A percentile compares a stretch with the other conserved stretches of the same genome.
These are phyloP conservation scores for Anguilla anguilla DNA, from an alignment of 2,797 vertebrate species.

Conservation along the genomic window DNA sequence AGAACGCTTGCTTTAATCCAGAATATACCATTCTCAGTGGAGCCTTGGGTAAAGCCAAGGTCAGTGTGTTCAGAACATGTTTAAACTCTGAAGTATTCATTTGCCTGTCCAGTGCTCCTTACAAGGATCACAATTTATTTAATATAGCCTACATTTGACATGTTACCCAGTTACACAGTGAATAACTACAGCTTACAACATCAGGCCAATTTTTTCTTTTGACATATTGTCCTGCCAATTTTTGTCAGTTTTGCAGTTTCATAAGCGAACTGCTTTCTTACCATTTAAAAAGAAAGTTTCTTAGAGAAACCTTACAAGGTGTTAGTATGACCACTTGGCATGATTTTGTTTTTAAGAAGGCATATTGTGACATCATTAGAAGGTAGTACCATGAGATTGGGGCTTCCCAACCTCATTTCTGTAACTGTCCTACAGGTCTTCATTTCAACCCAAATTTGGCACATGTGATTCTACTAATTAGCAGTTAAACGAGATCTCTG, in stretches of 20 bases:
- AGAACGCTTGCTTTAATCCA: constrained; percentile 14
- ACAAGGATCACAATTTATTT: not conserved
- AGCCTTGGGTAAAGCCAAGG: constrained; percentile 23
- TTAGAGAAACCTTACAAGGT: not conserved
- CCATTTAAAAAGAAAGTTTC: not conserved
- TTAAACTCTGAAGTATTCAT: not conserved
- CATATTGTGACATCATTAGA: not conserved
- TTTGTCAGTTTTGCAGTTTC: not conserved
- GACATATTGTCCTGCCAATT: too few species aligned
- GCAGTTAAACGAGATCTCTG: too few species aligned
- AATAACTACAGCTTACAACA: not conserved
- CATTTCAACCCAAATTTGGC: too few species aligned
- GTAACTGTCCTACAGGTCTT: too few species aligned
- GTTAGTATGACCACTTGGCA: not conserved
- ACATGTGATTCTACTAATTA: too few species aligned
- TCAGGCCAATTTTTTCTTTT: too few species aligned
- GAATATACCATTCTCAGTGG: constrained; percentile 13
- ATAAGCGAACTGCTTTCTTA: not conserved
- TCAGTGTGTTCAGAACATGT: constrained; percentile 16
- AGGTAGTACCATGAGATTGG: not conserved
- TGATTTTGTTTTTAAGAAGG: not conserved
- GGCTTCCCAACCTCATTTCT: too few species aligned
- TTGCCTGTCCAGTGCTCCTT: not conserved
- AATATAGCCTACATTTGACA: not conserved
- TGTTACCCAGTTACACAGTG: not conserved